A percentile compares a stretch with the other conserved stretches of the same genome.
phyloP scores from a whole-genome alignment of 2,888 invertebrate species.

The Parnassius smintheus region DNA sequence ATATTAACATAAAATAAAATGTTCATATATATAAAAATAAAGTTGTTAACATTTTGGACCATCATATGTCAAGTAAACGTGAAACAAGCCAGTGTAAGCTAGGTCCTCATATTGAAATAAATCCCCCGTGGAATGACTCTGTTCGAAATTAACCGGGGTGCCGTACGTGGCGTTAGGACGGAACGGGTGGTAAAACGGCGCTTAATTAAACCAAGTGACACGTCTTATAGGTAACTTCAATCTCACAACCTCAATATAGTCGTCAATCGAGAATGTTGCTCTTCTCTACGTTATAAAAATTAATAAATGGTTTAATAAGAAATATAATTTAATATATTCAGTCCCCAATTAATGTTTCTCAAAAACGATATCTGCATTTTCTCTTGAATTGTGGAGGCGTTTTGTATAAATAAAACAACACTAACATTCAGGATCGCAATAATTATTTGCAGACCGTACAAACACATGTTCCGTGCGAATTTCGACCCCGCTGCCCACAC shows the following conservation, averaged over 20 bases:
- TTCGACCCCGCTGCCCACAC: too few relatives aligned
- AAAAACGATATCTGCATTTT: too few relatives aligned
- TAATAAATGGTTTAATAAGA: background rate
- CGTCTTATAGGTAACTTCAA: slow-evolving; percentile 76
- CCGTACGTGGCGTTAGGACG: slow-evolving; percentile 66
- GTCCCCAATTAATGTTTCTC: too few relatives aligned
- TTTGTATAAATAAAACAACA: too few relatives aligned
- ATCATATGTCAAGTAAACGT: slow-evolving; percentile 2
- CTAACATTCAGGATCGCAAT: too few relatives aligned
- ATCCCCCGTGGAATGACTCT: slow-evolving; percentile 67
- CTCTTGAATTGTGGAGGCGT: too few relatives aligned
- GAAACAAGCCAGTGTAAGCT: slow-evolving; percentile 23
- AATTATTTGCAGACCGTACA: too few relatives aligned
- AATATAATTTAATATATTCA: too few relatives aligned
- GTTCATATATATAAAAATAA: too few relatives aligned
- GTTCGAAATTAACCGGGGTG: slow-evolving; percentile 71
- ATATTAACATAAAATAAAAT: too few relatives aligned
- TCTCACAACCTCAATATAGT: slow-evolving; percentile 78
- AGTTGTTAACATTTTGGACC: too few relatives aligned
- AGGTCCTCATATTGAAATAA: slow-evolving; percentile 72
- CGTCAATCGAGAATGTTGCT: slow-evolving; percentile 55
- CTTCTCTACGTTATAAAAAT: slow-evolving; percentile 41
- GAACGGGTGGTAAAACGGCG: slow-evolving; percentile 75
- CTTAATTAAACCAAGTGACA: slow-evolving; percentile 81
- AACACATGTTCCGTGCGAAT: too few relatives aligned